These are phyloP conservation scores for Thaumetopoea pityocampa DNA, from an alignment of 1,140 invertebrate genomes.

Conservation along the genomic window DNA sequence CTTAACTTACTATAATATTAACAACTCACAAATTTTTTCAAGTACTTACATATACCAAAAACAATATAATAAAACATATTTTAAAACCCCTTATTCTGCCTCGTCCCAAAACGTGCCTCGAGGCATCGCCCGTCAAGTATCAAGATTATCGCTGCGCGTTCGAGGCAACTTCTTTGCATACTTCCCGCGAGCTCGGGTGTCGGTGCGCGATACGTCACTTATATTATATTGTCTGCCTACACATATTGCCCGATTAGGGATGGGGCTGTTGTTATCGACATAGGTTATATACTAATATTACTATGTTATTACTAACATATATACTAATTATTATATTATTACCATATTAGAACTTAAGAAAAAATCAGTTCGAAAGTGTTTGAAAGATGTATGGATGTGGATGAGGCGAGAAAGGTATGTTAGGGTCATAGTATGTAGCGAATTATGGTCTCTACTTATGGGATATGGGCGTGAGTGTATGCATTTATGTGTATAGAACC, in stretches of 20 bases:
- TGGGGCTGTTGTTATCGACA: constrained; percentile 18
- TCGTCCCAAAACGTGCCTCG: constrained; percentile 14
- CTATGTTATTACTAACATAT: too few relatives aligned
- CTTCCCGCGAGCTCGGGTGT: constrained; percentile 66
- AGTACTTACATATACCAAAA: constrained; percentile 1
- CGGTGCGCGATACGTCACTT: constrained; percentile 68
- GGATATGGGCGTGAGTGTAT: too few relatives aligned
- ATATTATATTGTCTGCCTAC: constrained; percentile 64
- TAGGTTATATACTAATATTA: too few relatives aligned
- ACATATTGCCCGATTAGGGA: constrained; percentile 48
- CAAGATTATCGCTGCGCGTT: constrained; percentile 42
- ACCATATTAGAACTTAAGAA: too few relatives aligned
- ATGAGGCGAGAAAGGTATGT: too few relatives aligned
- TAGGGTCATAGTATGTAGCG: too few relatives aligned
- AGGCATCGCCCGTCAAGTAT: constrained; percentile 36
- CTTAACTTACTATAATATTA: too few relatives aligned
- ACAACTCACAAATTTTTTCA: too few relatives aligned
- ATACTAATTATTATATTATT: too few relatives aligned
- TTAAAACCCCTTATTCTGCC: constrained; percentile 10
- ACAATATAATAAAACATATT: constrained; percentile 7
- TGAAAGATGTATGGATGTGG: too few relatives aligned
- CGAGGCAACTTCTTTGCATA: constrained; percentile 68
- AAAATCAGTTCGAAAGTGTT: too few relatives aligned
- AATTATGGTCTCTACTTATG: too few relatives aligned
- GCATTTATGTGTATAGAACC: neutral